Evolutionary conservation across 2,113 vertebrate species (phyloP), one percentile per base, ranked within the genome.

Genomic region (Neogobius melanostomus): DNA sequence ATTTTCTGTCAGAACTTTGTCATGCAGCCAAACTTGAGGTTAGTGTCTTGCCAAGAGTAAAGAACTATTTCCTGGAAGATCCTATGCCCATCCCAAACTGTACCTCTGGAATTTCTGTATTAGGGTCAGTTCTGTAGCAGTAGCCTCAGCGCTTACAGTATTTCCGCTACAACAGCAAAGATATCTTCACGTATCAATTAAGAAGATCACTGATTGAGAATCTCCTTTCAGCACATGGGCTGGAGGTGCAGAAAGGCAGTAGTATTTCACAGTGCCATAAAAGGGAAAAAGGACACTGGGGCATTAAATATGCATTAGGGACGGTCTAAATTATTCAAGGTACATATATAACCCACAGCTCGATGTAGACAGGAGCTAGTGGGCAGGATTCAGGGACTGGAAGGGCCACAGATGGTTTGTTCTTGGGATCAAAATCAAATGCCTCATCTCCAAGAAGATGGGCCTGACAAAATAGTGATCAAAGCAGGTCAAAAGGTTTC

Each of bases 231-330:
- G 54, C 74, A 78, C 67, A 57, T 54, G 64, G 11, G 43, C 69
- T 61, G 43, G 62, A 70, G 59, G 72, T 67, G 66, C 53, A 80
- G 70, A 76, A 67, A 85, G 68, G 71, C 78, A 74, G 83, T 85
- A 87, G 84, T 86, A 89, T 88, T 90, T 90, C 89, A 89, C 79
- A 54, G 72, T 48, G 47, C 87, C 83, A 87, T 84, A 87, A 91
- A 90, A 85, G 86, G 79, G 80, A 73, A 88, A 87, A 85, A 82
- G 86, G 85, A 91, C 85, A 87, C 85, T 88, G 71, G 64, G 53
- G 21, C 85, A 91, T 93, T 91, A 93, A 93, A 91, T 83, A 94
- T 93, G 89, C 85, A 94, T 82, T 79, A 90, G 87, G 82, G 86
- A 82, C 76, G 50, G 73, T 73, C 76, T 93, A 80, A 92, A 94